Evolutionary conservation across 2,888 invertebrate species (phyloP).

Genomic region (Rhorus exstirpatorius): DNA sequence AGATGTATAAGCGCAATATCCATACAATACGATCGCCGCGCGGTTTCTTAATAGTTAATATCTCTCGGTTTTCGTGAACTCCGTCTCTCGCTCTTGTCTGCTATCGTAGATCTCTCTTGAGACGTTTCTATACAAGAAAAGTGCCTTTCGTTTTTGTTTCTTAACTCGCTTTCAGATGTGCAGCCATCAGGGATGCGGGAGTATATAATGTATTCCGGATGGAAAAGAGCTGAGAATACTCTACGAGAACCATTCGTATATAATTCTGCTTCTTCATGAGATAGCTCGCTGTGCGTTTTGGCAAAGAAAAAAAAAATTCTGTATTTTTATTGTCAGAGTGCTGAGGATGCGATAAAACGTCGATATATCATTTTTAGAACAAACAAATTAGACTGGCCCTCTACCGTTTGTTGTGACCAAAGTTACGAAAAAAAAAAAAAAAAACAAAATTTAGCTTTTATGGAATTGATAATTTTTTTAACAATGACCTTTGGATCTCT

Average conservation of each 20-base stretch:
- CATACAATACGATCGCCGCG: constrained; percentile 28
- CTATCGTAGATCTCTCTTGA: constrained; percentile 73
- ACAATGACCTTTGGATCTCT: too few relatives aligned
- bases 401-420: too few relatives aligned
- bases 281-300: neutral
- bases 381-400: too few relatives aligned
- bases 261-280: neutral
- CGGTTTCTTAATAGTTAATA: constrained; percentile 43
- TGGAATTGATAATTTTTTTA: too few relatives aligned
- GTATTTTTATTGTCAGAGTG: too few relatives aligned
- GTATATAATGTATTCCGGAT: constrained; percentile 7
- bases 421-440: too few relatives aligned
- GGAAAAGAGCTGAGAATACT: neutral
- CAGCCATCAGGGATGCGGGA: constrained; percentile 34
- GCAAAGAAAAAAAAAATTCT: too few relatives aligned
- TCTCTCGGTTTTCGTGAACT: constrained; percentile 31
- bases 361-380: too few relatives aligned
- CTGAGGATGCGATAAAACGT: too few relatives aligned
- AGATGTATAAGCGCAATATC: constrained; percentile 31
- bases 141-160: constrained; percentile 51
- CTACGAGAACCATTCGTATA: too few relatives aligned
- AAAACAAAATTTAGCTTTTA: too few relatives aligned
- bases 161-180: constrained; percentile 17
- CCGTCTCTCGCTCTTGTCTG: constrained; percentile 57
- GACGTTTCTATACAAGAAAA: constrained; percentile 48